Conservation (phyloP, 2,797 vertebrate genomes). For the Netta rufina region DNA sequence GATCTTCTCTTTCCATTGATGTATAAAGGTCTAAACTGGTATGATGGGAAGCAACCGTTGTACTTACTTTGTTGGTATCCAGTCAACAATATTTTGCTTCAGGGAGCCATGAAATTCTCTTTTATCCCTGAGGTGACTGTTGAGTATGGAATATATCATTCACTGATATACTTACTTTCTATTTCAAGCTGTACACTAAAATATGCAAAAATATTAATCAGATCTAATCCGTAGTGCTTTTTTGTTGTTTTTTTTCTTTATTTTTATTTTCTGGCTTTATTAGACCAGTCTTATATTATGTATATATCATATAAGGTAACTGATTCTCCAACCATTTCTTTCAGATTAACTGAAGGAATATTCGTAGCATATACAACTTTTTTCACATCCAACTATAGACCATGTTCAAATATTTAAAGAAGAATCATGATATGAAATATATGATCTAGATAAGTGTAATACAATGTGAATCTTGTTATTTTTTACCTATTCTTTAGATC, state of each 20-base stretch:
- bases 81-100: not conserved
- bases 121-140: not conserved
- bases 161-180: not conserved
- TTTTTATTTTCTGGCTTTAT: not conserved
- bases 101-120: not conserved
- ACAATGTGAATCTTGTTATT: not conserved
- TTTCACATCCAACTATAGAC: not conserved
- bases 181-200: not conserved
- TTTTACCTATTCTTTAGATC: not conserved
- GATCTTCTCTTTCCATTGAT: not conserved
- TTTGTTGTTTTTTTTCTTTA: not conserved
- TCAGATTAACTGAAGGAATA: not conserved
- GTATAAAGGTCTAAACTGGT: not conserved
- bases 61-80: not conserved
- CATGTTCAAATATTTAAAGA: not conserved
- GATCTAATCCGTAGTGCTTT: accelerated
- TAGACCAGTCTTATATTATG: not conserved
- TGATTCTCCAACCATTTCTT: not conserved
- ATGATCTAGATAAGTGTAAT: not conserved
- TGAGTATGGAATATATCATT: not conserved
- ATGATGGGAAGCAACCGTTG: not conserved
- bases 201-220: not conserved
- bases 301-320: not conserved
- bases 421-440: not conserved
- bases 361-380: not conserved